These are phyloP conservation scores for Hoplias malabaricus DNA, from an alignment of 2,113 vertebrate species.

Conservation along the genomic window DNA sequence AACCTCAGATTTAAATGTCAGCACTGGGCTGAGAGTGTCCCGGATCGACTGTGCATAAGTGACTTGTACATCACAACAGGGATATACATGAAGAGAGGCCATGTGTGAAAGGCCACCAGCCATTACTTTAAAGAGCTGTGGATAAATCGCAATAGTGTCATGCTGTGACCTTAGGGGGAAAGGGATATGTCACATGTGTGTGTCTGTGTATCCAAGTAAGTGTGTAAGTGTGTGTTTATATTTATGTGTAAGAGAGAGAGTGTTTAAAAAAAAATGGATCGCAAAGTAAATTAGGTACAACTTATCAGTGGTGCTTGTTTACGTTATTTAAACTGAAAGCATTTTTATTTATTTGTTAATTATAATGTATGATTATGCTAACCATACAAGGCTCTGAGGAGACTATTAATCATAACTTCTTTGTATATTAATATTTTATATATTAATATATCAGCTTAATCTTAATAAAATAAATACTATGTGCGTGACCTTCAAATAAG, in stretches of 20 bases:
- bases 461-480: no score
- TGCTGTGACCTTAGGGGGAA: not conserved
- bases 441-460: no score
- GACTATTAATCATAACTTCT: no score
- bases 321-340: no score
- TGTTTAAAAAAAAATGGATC: no score
- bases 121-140: conserved; percentile 13
- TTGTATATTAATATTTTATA: no score
- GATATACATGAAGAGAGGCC: not conserved
- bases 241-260: not conserved
- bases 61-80: not conserved
- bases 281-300: no score
- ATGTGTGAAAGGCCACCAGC: conserved; percentile 8
- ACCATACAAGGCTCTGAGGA: no score
- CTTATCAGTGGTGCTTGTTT: no score
- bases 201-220: not conserved
- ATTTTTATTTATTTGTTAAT: no score
- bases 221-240: conserved; percentile 16
- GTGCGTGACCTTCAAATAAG: no score
- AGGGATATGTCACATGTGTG: not conserved
- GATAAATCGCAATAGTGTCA: not conserved
- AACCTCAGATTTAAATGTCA: conserved; percentile 33
- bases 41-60: not conserved
- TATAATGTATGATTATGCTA: no score
- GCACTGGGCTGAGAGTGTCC: not conserved